Evolutionary conservation across 2,113 vertebrate species (phyloP).

Genomic region (Tonatia bakeri): DNA sequence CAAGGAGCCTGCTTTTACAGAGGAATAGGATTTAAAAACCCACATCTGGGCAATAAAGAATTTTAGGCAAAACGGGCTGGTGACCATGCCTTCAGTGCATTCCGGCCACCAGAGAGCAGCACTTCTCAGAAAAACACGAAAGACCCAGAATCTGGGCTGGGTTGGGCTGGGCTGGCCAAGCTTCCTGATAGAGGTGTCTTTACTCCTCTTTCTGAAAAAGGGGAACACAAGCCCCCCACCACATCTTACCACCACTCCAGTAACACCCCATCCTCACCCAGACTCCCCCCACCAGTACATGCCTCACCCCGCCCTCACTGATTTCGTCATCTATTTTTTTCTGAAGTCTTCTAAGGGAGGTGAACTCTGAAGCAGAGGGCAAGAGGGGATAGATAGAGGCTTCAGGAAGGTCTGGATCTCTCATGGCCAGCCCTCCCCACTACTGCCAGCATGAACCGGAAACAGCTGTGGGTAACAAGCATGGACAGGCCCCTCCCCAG

Average conservation of each 20-base stretch:
- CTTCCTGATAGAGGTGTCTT: neutral
- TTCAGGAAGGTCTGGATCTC: neutral
- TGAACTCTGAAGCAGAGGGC: neutral
- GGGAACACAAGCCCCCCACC: neutral
- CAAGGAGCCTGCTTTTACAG: neutral
- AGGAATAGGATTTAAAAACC: neutral
- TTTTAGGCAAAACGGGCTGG: neutral
- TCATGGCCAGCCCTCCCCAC: neutral
- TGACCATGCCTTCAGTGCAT: neutral
- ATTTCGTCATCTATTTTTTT: neutral
- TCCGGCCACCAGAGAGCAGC: constrained; percentile 12
- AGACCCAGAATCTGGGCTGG: neutral
- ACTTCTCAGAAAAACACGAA: neutral
- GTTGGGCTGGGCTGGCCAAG: neutral
- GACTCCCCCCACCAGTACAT: neutral
- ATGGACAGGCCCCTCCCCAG: neutral
- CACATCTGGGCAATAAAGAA: neutral
- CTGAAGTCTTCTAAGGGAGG: neutral
- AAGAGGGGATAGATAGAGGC: neutral
- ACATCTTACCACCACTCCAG: neutral
- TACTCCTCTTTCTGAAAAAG: neutral
- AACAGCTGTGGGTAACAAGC: neutral
- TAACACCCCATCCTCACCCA: neutral
- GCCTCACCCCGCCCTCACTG: neutral
- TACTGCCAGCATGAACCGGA: neutral